phyloP scores from a whole-genome alignment of 2,113 vertebrate genomes.

The Blennius ocellaris region DNA sequence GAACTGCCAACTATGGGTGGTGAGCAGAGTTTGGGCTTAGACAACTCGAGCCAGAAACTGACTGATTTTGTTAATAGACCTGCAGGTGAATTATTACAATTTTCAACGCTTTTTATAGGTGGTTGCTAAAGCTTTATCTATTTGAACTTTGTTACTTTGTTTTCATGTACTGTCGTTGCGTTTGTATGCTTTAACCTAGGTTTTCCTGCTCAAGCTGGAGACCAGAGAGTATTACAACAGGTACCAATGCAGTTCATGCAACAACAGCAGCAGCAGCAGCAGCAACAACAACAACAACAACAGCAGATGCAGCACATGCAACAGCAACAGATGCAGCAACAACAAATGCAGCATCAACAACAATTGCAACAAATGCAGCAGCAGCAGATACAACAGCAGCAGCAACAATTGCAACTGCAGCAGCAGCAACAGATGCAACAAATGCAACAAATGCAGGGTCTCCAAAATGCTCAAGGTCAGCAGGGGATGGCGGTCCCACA shows the following conservation, averaged over 20 bases:
- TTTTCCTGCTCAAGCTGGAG: conserved; percentile 90
- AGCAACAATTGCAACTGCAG: conserved; percentile 75
- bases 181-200: conserved; percentile 78
- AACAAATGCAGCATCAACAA: conserved; percentile 71
- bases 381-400: conserved; percentile 76
- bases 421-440: conserved; percentile 82
- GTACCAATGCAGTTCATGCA: conserved; percentile 93
- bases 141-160: too few species aligned
- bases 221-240: conserved; percentile 94
- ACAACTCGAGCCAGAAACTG: conserved; percentile 89
- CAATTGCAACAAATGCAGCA: conserved; percentile 74
- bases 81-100: conserved; percentile 81
- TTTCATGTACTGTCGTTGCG: too few species aligned
- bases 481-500: conserved; percentile 85
- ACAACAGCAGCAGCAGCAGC: conserved; percentile 84
- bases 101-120: too few species aligned
- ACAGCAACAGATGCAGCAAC: conserved; percentile 86
- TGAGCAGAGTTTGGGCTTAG: conserved; percentile 90
- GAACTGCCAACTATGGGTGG: conserved; percentile 87
- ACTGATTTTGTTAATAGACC: conserved; percentile 91
- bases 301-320: conserved; percentile 86
- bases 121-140: too few species aligned
- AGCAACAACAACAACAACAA: conserved; percentile 81
- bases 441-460: conserved; percentile 83
- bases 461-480: conserved; percentile 84